Evolutionary conservation across 2,797 vertebrate genomes (phyloP).

Genomic region (Hippocampus kuda): DNA sequence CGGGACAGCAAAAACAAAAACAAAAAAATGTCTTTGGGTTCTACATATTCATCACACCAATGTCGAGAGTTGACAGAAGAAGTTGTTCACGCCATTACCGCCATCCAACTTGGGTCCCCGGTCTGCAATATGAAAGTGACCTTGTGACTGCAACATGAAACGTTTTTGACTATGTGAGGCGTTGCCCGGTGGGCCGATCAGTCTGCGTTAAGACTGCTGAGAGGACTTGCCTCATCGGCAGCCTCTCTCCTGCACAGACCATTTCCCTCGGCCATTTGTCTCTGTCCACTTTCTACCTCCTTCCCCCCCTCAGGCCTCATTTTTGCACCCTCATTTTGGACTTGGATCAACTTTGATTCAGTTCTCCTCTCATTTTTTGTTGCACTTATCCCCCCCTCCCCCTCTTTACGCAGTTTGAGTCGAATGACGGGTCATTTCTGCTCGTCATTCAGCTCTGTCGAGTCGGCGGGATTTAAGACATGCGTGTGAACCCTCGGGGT

Average conservation of each 20-base stretch:
- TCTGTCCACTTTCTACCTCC: conserved; percentile 53
- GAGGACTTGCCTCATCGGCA: conserved; percentile 48
- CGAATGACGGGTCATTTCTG: background rate
- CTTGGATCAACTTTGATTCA: conserved; percentile 5
- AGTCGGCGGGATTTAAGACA: background rate
- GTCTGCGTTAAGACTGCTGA: conserved; percentile 62
- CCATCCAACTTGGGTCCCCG: background rate
- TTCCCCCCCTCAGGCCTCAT: conserved; percentile 37
- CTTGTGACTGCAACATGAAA: background rate
- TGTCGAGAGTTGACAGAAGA: background rate
- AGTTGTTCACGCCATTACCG: background rate
- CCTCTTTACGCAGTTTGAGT: background rate
- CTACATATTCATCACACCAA: background rate
- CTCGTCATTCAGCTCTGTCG: background rate
- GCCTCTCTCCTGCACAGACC: conserved; percentile 46
- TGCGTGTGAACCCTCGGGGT: background rate
- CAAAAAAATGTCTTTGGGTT: background rate
- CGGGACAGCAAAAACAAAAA: no score
- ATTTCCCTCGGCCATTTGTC: conserved; percentile 64
- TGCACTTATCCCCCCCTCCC: background rate
- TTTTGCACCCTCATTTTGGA: conserved; percentile 44
- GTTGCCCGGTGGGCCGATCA: conserved; percentile 51
- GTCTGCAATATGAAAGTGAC: background rate
- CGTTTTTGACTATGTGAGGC: background rate
- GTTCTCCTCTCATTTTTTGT: background rate